phyloP scores from a whole-genome alignment of 2,797 vertebrate species.

The Hozukius guyotensis region DNA sequence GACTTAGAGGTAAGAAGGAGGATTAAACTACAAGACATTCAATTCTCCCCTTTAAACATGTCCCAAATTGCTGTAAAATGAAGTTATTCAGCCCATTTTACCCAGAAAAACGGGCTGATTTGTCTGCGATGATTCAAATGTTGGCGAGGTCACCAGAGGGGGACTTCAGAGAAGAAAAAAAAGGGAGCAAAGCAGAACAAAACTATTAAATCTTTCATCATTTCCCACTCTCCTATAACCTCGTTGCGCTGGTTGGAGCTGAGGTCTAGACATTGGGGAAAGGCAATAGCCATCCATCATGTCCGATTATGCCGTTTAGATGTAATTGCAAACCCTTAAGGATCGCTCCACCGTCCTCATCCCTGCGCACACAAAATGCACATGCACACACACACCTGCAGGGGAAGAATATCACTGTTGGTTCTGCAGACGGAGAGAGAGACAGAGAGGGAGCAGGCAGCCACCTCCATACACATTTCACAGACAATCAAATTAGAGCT shows the following conservation, averaged over 20 bases:
- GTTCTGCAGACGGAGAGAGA: slow-evolving; percentile 31
- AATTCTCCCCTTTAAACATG: not conserved
- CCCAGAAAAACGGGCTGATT: not conserved
- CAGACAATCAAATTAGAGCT: slow-evolving; percentile 76
- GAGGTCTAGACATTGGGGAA: slow-evolving; percentile 68
- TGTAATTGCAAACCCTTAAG: slow-evolving; percentile 78
- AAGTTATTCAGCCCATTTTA: slow-evolving; percentile 2
- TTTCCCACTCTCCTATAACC: slow-evolving; percentile 64
- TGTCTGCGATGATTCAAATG: not conserved
- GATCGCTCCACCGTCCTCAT: slow-evolving; percentile 56
- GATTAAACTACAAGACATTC: not conserved
- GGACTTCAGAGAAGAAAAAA: not conserved
- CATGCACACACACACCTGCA: slow-evolving; percentile 27
- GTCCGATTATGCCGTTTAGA: slow-evolving; percentile 78
- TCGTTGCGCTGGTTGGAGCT: slow-evolving; percentile 71
- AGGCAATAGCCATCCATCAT: slow-evolving; percentile 79
- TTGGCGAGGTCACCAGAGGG: slow-evolving; percentile 20
- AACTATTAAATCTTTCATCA: slow-evolving; percentile 71
- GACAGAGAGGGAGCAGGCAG: slow-evolving; percentile 42
- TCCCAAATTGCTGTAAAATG: not conserved
- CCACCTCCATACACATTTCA: slow-evolving; percentile 62
- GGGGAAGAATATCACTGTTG: slow-evolving; percentile 31
- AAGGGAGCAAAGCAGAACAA: slow-evolving; percentile 41
- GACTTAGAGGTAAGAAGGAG: not conserved
- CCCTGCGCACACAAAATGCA: slow-evolving; percentile 4